These are phyloP conservation scores for Brachyhypopomus gauderio DNA, from an alignment of 2,113 vertebrate genomes.

Conservation along the genomic window DNA sequence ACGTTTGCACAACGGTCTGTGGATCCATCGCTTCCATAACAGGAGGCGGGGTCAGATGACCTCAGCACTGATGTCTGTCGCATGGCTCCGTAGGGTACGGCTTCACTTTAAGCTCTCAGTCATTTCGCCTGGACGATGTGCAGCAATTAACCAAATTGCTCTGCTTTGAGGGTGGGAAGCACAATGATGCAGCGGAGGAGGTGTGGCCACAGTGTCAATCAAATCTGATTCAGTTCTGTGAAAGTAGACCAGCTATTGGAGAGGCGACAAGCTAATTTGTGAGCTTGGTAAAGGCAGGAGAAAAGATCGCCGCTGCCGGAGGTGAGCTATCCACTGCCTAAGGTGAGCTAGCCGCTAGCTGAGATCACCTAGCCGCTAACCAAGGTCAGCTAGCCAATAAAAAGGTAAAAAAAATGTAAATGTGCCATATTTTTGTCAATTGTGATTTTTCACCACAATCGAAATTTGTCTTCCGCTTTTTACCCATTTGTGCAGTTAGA, in stretches of 20 bases:
- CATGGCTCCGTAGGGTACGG: neutral
- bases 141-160: neutral
- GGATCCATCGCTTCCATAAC: constrained; percentile 10
- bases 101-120: neutral
- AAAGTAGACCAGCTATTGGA: constrained; percentile 26
- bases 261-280: constrained; percentile 59
- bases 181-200: neutral
- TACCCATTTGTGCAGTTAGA: too few relatives aligned
- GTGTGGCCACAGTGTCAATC: too few relatives aligned
- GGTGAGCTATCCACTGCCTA: too few relatives aligned
- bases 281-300: constrained; percentile 62
- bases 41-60: neutral
- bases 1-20: constrained; percentile 19
- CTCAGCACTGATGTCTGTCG: too few relatives aligned
- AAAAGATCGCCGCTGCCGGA: neutral
- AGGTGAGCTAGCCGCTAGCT: too few relatives aligned
- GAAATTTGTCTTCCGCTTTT: too few relatives aligned
- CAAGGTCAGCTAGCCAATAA: too few relatives aligned
- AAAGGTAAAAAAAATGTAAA: too few relatives aligned
- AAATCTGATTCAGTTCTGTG: neutral
- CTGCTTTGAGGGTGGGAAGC: neutral
- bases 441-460: too few relatives aligned
- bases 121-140: neutral
- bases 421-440: too few relatives aligned
- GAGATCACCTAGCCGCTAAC: too few relatives aligned